Evolutionary conservation across 2,888 invertebrate genomes (phyloP).

Genomic region (Euspilapteryx auroguttella): DNA sequence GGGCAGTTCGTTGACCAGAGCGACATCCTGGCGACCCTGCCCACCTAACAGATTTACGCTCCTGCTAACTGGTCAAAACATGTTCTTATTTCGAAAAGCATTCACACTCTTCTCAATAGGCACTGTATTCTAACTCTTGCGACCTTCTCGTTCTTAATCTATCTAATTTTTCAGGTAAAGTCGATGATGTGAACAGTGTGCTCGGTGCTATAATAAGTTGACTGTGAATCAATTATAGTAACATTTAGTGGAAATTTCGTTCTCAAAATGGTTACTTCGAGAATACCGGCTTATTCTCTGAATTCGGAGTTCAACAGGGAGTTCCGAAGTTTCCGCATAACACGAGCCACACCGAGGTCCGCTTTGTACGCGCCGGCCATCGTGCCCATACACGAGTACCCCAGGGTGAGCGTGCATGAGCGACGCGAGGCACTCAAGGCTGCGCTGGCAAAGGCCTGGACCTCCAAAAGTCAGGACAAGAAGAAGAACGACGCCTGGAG

Average conservation of each 20-base stretch:
- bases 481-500: constrained; percentile 52
- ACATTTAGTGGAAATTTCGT: constrained; percentile 44
- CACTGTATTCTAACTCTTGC: too few relatives aligned
- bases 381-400: constrained; percentile 64
- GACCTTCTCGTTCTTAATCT: too few relatives aligned
- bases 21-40: constrained; percentile 37
- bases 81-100: too few relatives aligned
- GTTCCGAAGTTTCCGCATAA: constrained; percentile 61
- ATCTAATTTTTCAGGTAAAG: constrained; percentile 44
- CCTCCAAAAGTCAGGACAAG: constrained; percentile 43
- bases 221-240: constrained; percentile 29
- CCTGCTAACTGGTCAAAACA: too few relatives aligned
- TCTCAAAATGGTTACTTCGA: constrained; percentile 66
- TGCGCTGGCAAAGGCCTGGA: constrained; percentile 53
- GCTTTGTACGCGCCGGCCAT: constrained; percentile 55
- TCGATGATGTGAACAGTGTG: constrained; percentile 55
- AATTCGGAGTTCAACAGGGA: constrained; percentile 65
- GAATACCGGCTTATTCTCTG: constrained; percentile 65
- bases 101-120: too few relatives aligned
- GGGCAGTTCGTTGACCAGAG: constrained; percentile 59
- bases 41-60: constrained; percentile 37
- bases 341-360: constrained; percentile 51
- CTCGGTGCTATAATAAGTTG: constrained; percentile 37
- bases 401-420: constrained; percentile 59
- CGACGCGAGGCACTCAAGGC: constrained; percentile 53